Evolutionary conservation across 2,797 vertebrate genomes (phyloP), one percentile per base, ranked within the genome.

Genomic region (Spatula versicolor): DNA sequence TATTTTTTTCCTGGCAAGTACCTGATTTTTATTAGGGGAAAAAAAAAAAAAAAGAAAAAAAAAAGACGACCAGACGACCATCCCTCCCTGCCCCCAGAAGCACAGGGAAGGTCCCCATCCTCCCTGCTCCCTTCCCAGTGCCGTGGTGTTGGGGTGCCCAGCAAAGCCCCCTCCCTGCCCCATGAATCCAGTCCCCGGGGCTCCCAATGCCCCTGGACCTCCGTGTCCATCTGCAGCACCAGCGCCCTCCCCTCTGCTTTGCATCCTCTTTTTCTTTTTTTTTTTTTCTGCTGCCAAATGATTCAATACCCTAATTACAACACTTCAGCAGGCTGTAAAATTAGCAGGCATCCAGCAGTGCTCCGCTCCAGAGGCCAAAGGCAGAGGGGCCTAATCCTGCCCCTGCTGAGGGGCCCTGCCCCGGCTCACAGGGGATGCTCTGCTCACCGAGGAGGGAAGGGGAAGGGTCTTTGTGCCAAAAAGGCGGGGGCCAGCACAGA

Each of bases 1-100:
- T 64, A 77, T 66, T 74, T 88, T 86, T 95, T 91, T 89, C 91
- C 92, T 96, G 95, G 94, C 90, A 94, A 78, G 77, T 83, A 86
- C 33, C 10, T 11, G 16, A 41, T 56, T 95, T 88, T 41, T 54
- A 37, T 18, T 22, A 31, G 50, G 62, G 10, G 7, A 7, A 30
- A 41, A 63, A 63, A 30, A 20, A 26, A 31, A 31, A 45, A 15
- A 8, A 8, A 39, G 41, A 63, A 43, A 30, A 41, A 43, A 31
- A 43, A 30, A 20, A 30, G 21, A n/a, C 12, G 4, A 48, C 46
- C 22, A 45, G 79, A 2, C 35, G 58, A 73, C 33, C 22, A 50
- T 73, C 26, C 9, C 21, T 71, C 60, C 12, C 28, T 28, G 41
- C 28, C 25, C 39, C 14, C 12, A 63, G 33, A 92, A 89, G 67